phyloP scores from a whole-genome alignment of 2,888 invertebrate species.

The Idaea dimidiata region DNA sequence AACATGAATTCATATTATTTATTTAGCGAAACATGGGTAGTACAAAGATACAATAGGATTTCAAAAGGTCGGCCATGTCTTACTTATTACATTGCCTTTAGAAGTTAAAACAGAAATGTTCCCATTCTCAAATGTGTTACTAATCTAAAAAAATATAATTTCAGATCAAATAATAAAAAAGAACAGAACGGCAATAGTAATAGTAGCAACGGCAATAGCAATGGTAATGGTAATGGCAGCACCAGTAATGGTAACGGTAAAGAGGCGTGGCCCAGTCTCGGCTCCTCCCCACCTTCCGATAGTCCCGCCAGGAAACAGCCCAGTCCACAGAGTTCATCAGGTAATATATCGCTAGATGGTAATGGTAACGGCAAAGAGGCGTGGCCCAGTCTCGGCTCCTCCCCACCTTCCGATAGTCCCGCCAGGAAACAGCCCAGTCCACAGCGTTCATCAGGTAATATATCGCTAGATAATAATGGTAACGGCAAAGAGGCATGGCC shows the following conservation, averaged over 20 bases:
- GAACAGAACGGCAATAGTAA: conserved; percentile 46
- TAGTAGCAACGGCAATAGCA: conserved; percentile 36
- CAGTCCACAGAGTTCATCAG: conserved; percentile 61
- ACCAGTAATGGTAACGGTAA: conserved; percentile 74
- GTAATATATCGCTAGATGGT: conserved; percentile 30
- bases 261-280: conserved; percentile 88
- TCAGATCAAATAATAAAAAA: conserved; percentile 64
- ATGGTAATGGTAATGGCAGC: conserved; percentile 36
- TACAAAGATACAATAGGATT: too few species aligned
- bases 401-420: conserved; percentile 74
- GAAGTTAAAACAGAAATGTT: too few species aligned
- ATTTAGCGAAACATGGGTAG: too few species aligned
- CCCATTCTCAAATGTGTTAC: neutral
- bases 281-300: conserved; percentile 77
- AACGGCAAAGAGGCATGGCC: conserved; percentile 88
- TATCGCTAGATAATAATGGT: too few species aligned
- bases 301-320: conserved; percentile 63
- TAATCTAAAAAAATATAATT: conserved; percentile 10
- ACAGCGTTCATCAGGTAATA: conserved; percentile 52
- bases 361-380: conserved; percentile 81
- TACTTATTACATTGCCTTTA: too few species aligned
- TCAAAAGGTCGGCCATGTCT: too few species aligned
- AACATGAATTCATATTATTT: too few species aligned
- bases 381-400: conserved; percentile 85
- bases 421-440: conserved; percentile 64